Base-by-base conservation (phyloP, 37 sponge, comb jelly and placozoan species). In the Chondrilla cf. caribensis region DNA sequence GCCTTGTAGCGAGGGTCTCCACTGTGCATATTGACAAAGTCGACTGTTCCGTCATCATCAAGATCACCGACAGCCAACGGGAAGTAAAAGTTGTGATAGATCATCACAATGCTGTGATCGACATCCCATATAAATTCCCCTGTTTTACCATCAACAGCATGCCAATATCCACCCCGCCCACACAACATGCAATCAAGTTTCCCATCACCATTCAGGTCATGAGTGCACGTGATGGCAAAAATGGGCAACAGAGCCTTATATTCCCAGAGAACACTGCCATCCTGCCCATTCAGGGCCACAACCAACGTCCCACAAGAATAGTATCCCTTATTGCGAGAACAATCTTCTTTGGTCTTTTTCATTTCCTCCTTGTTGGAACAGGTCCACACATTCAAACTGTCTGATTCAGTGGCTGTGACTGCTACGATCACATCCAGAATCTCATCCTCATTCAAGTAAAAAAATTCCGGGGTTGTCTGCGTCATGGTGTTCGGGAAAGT, bases 11-110 rank as follows among this genome's bases (percentile, higher is more conserved):
- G 76, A 1, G 80, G 41, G 70, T 91, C 95, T 33, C 95, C 95
- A 55, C 95, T 87, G 40, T 94, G 91, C 15, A 64, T 84, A 38
- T 82, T 82, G 39, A 94, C 54, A 14, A 90, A 18, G 26, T 94
- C 95, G 3, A 21, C 44, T 14, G 85, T 82, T 19, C 89, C 95
- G 64, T 94, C 95, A 26, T 58, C 81, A 47, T 94, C 89, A 9
- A 94, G 62, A 41, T 94, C 95, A 26, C 32, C 51, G 18, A 91
- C 80, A 8, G 78, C 0, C 0, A 88, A 72, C 0, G 95, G 95
- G 47, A 70, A 88, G 66, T 84, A 91, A 65, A 90, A 88, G 82
- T 89, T 89, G 73, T 84, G 86, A 0, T 31, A 21, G 11, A 85
- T 72, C 55, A 39, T 82, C 17, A 76, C 59, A 4, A 83, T n/a